Conservation (phyloP, 2,113 vertebrate species). For the Apeltes quadracus region DNA sequence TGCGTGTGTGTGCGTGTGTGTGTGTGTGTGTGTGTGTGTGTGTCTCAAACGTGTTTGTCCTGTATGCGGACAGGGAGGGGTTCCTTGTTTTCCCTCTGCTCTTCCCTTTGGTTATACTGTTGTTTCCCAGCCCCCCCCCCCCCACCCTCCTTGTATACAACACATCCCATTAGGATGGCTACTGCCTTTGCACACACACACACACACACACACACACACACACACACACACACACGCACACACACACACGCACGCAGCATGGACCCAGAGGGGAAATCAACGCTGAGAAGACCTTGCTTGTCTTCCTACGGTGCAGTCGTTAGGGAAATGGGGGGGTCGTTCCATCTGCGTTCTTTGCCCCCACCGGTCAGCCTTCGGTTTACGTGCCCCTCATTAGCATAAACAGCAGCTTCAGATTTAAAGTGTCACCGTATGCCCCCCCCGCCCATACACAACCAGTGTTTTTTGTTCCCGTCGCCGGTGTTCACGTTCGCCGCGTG, state of each 20-base stretch:
- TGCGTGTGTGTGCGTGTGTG: slow-evolving; percentile 52
- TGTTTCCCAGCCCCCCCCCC: slow-evolving; percentile 64
- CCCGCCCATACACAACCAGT: neutral
- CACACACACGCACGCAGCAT: slow-evolving; percentile 30
- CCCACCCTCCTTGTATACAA: slow-evolving; percentile 54
- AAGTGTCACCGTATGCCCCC: no score
- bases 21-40: slow-evolving; percentile 45
- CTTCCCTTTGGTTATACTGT: slow-evolving; percentile 77
- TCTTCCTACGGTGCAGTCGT: slow-evolving; percentile 75
- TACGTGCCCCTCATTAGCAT: slow-evolving; percentile 35
- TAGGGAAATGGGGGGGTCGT: slow-evolving; percentile 75
- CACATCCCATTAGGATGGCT: slow-evolving; percentile 72
- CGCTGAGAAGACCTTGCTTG: slow-evolving; percentile 74
- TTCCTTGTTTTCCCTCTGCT: slow-evolving; percentile 73
- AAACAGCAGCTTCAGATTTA: slow-evolving; percentile 41
- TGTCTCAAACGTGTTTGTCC: slow-evolving; percentile 63
- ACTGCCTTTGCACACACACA: slow-evolving; percentile 23
- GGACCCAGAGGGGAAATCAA: slow-evolving; percentile 72
- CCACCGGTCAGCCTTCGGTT: neutral
- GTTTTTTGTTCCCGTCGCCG: neutral
- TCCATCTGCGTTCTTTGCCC: slow-evolving; percentile 57
- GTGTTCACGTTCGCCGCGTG: slow-evolving; percentile 1
- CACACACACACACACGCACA: slow-evolving; percentile 28
- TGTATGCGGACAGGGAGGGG: slow-evolving; percentile 72
- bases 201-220: slow-evolving; percentile 30